Conservation (phyloP, 2,888 invertebrate genomes). For the Apotomis capreana region DNA sequence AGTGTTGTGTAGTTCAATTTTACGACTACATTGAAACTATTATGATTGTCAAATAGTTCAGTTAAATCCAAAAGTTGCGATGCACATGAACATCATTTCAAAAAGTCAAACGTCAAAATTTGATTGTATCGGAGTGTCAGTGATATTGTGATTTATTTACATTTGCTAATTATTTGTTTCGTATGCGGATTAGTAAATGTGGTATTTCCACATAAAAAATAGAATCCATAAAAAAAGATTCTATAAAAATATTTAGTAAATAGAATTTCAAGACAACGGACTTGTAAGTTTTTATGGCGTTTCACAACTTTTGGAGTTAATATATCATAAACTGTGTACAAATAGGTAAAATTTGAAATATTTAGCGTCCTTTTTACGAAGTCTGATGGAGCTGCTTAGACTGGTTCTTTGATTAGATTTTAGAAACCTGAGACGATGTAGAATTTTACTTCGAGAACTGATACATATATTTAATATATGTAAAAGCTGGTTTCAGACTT, state of each 20-base stretch:
- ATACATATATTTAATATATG: slow-evolving; percentile 22
- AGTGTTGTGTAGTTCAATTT: not conserved
- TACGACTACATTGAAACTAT: not conserved
- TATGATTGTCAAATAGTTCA: not conserved
- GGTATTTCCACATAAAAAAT: too few species aligned
- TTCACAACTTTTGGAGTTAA: slow-evolving; percentile 20
- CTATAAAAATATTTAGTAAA: not conserved
- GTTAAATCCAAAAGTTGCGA: slow-evolving; percentile 17
- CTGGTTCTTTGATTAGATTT: slow-evolving; percentile 48
- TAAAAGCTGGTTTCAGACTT: too few species aligned
- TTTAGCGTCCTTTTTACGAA: slow-evolving; percentile 22
- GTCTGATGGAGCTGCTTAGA: slow-evolving; percentile 64
- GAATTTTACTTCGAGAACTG: slow-evolving; percentile 2
- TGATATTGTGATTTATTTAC: not conserved
- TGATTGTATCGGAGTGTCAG: not conserved
- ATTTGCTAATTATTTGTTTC: not conserved
- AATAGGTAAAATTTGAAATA: not conserved
- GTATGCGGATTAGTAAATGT: too few species aligned
- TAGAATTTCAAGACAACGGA: not conserved
- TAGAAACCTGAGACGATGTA: slow-evolving; percentile 40
- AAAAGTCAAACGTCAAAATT: not conserved
- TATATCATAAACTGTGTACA: not conserved
- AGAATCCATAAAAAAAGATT: too few species aligned
- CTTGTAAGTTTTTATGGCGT: not conserved
- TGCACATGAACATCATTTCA: not conserved